phyloP scores from a whole-genome alignment of 2,888 invertebrate species.

The Athrips mouffetella region DNA sequence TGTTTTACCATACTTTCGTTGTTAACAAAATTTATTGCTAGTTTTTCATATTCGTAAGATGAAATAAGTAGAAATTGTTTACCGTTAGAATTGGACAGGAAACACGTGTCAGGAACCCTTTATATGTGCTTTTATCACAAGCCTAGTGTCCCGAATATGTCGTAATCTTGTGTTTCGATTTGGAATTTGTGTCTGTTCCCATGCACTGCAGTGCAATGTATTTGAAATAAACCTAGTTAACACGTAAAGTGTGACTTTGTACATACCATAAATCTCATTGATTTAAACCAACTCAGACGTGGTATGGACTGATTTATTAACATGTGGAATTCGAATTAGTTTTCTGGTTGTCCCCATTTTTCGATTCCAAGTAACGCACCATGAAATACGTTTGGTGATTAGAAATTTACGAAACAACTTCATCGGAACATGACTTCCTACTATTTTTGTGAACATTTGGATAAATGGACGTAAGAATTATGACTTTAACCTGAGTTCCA shows the following conservation, averaged over 20 bases:
- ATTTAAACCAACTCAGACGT: conserved; percentile 14
- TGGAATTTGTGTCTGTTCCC: not conserved
- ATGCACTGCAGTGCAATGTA: not conserved
- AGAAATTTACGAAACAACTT: not conserved
- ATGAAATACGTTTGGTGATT: conserved; percentile 3
- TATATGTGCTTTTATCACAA: conserved; percentile 9
- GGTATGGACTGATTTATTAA: conserved; percentile 15
- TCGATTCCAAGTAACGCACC: conserved; percentile 12
- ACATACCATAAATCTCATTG: conserved; percentile 15
- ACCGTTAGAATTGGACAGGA: not conserved
- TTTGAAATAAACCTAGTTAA: conserved; percentile 5
- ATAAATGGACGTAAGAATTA: not conserved
- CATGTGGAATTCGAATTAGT: conserved; percentile 1
- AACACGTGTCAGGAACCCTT: not conserved
- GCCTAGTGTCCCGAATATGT: not conserved
- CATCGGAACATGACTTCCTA: too few relatives aligned
- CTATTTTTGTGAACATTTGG: too few relatives aligned
- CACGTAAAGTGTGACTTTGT: conserved; percentile 1
- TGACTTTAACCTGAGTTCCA: not conserved
- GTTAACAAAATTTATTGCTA: too few relatives aligned
- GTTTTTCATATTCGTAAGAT: too few relatives aligned
- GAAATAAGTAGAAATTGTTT: too few relatives aligned
- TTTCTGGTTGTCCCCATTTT: conserved; percentile 11
- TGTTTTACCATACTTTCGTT: too few relatives aligned
- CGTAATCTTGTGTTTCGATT: not conserved